Conservation (phyloP, 2,113 vertebrate species). For the Theristicus caerulescens region DNA sequence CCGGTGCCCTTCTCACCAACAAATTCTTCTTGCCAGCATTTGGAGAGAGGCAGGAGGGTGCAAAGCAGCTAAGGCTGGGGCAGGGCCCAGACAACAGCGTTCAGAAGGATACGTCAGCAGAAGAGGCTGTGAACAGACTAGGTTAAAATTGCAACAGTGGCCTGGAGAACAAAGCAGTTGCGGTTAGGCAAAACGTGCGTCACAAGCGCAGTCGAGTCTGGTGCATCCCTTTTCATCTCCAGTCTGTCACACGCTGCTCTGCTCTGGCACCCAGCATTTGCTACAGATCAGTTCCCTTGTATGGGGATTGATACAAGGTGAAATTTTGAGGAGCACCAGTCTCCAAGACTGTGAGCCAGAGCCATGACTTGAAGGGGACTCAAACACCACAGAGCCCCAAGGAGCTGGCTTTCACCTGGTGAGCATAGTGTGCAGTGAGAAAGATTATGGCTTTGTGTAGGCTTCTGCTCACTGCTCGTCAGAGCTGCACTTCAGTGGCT, state of each 20-base stretch:
- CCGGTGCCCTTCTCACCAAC: background rate
- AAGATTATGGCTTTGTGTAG: background rate
- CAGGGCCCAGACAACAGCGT: background rate
- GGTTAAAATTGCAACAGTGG: background rate
- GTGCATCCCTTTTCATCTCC: background rate
- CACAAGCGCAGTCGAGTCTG: rapidly evolving
- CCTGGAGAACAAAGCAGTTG: background rate
- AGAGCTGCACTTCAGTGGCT: background rate
- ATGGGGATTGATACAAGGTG: background rate
- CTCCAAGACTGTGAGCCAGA: background rate
- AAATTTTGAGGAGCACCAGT: background rate
- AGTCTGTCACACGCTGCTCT: rapidly evolving
- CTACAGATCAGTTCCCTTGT: background rate
- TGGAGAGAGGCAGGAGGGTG: background rate
- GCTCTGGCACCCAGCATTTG: background rate
- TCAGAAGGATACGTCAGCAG: background rate
- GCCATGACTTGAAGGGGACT: background rate
- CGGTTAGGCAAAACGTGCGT: background rate
- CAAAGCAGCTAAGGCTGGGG: background rate
- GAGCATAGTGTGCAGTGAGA: background rate
- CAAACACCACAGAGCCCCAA: background rate
- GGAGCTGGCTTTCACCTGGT: background rate
- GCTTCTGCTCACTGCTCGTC: background rate
- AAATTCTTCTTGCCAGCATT: background rate
- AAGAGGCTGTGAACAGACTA: background rate